Evolutionary conservation across 2,113 vertebrate genomes (phyloP), one percentile per base, ranked within the genome.

Genomic region (Anguilla japonica): DNA sequence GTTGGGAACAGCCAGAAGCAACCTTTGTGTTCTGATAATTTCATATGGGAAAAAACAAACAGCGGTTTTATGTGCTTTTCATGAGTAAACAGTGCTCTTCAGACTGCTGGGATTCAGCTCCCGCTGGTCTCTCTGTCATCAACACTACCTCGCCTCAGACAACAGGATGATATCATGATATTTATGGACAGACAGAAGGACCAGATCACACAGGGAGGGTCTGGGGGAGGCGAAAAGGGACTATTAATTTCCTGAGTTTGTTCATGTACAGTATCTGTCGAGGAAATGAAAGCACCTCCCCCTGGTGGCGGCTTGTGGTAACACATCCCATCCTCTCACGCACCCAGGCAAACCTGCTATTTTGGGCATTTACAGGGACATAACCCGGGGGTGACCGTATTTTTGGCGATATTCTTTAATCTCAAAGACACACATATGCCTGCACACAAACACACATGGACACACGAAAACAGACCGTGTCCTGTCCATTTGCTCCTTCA

Each of bases 281-380:
- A 80, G 53, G 34, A 94, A 92, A 95, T 92, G 89, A 86, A 94
- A 91, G 90, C 84, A 87, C 95, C 34, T 89, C 96, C 95, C 96
- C 96, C 96, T 95, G 87, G 95, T 95, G 96, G 39, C 29, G 79
- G 43, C 41, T 26, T 13, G n/a, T 4, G 79, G 79, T 22, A 83
- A 20, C 79, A 34, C 60, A 84, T 14, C 41, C 5, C 7, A 9
- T 34, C 40, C 3, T 22, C 14, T 15, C 53, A n/a, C 11, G 34
- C 34, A 34, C 34, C 34, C 34, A 34, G 34, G 34, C 34, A 34
- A 34, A 34, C 34, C 34, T 34, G 34, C 34, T 34, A 34, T 34
- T 34, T 34, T 34, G 34, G 34, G 34, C 34, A 34, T 34, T 34
- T 34, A 34, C 34, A 34, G 34, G 34, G 34, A 34, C 34, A 34